A percentile compares a stretch with the other conserved stretches of the same genome.
Evolutionary conservation across 1,140 invertebrate species (phyloP).

Genomic region (Drosophila arawakana): DNA sequence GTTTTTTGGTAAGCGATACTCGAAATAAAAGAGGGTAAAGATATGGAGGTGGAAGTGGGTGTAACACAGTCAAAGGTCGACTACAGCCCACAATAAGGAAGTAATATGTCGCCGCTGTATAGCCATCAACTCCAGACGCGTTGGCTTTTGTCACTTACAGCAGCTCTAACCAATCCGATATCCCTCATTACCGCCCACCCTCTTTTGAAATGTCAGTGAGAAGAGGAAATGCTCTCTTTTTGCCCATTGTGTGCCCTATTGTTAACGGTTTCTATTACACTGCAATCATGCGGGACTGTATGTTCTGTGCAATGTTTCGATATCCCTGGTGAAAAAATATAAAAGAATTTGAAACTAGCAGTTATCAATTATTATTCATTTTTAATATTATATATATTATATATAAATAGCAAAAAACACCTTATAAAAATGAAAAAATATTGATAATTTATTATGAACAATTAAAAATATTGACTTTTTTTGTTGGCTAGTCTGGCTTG

Average conservation of each 20-base stretch:
- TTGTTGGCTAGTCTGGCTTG: no score
- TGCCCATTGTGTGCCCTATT: conserved; percentile 35
- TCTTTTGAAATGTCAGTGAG: conserved; percentile 6
- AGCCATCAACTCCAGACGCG: conserved; percentile 68
- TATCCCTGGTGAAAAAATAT: no score
- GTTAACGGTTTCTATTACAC: conserved; percentile 23
- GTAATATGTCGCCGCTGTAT: conserved; percentile 73
- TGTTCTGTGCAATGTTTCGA: neutral
- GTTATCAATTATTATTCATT: neutral
- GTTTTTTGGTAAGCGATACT: conserved; percentile 53
- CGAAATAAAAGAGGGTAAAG: neutral
- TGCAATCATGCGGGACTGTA: neutral
- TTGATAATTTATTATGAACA: no score
- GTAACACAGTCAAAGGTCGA: conserved; percentile 59
- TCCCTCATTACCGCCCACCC: neutral
- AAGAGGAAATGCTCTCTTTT: conserved; percentile 44
- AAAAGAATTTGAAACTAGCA: neutral
- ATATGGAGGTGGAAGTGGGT: neutral
- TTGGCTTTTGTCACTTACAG: conserved; percentile 36
- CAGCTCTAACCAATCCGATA: conserved; percentile 9
- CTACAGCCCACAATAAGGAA: conserved; percentile 76
- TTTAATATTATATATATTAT: no score
- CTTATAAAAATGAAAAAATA: no score
- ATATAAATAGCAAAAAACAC: no score
- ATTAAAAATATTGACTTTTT: no score